Base-by-base conservation (phyloP, 2,797 vertebrate species). In the Peromyscus attwateri region DNA sequence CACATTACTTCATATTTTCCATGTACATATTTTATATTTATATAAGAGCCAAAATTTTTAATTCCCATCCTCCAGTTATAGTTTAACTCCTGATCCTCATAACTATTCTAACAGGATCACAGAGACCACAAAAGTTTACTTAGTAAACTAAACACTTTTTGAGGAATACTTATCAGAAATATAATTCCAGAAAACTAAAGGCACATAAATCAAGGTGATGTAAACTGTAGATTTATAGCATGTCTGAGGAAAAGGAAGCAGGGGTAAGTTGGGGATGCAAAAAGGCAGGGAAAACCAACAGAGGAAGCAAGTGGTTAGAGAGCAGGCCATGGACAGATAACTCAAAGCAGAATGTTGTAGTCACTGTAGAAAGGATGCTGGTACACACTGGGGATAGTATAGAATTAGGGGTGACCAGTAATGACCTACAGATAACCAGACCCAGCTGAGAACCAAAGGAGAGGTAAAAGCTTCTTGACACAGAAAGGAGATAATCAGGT, bases 1-100 rank as follows among this genome's bases (percentile, higher is more conserved):
- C 66, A 81, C 83, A 89, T 93, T 94, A 96, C 84, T 92, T 75
- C 89, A 85, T 91, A 25, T 94, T 93, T 73, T n/a, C 70, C 3
- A 23, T 40, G 7, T 87, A 81, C 64, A 84, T 70, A 82, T 75
- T 91, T 91, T 80, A 55, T 75, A 64, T 81, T 81, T 80, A 31
- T 34, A 23, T 52, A n/a, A 91, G 52, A 89, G 73, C 52, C 55
- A 66, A 37, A n/a, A 68, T 77, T 92, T 40, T 94, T 82, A 62
- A 40, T 64, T 21, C 7, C 27, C 19, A 85, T 40, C 82, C 12
- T 64, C 76, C 80, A 68, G 43, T 96, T 87, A 62, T 80, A 52
- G 12, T 88, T 66, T 60, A 73, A 34, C 7, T 93, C 55, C 37
- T 34, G 0, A 27, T 87, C 75, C 52, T 55, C 52, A 82, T 60